Conservation (phyloP, 2,797 vertebrate species). For the Cyclopterus lumpus region DNA sequence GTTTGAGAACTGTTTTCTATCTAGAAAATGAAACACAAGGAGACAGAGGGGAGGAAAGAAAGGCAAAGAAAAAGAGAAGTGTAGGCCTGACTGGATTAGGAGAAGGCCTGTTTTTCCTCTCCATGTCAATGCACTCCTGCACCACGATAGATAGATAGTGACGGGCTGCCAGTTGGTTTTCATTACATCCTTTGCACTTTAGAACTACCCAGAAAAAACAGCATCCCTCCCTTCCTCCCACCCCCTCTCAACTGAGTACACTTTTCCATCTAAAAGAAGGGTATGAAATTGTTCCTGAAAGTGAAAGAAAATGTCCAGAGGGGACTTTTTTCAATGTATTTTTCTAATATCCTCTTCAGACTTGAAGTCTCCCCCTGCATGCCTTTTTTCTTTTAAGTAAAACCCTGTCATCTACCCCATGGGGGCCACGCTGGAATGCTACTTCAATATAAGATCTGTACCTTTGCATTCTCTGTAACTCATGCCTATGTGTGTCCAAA, state of each 20-base stretch:
- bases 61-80: slow-evolving; percentile 47
- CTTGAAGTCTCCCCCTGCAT: slow-evolving; percentile 77
- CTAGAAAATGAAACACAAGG: slow-evolving; percentile 57
- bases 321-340: slow-evolving; percentile 80
- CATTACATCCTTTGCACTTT: slow-evolving; percentile 80
- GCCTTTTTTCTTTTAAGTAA: slow-evolving; percentile 82
- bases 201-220: slow-evolving; percentile 54
- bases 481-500: slow-evolving; percentile 71
- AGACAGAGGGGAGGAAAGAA: slow-evolving; percentile 25
- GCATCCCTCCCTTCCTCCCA: slow-evolving; percentile 50
- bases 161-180: slow-evolving; percentile 85
- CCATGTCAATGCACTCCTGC: slow-evolving; percentile 67
- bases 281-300: slow-evolving; percentile 81
- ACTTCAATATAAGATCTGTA: slow-evolving; percentile 80
- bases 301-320: slow-evolving; percentile 76
- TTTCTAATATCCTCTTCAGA: slow-evolving; percentile 89
- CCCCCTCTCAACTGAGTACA: slow-evolving; percentile 57
- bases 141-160: slow-evolving; percentile 82
- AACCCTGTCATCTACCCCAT: slow-evolving; percentile 81
- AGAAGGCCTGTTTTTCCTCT: slow-evolving; percentile 78
- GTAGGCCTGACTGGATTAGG: slow-evolving; percentile 71
- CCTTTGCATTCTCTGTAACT: slow-evolving; percentile 76
- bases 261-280: slow-evolving; percentile 74
- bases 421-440: slow-evolving; percentile 81
- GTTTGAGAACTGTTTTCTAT: slow-evolving; percentile 56